These are phyloP conservation scores for Podabrus alpinus DNA, from an alignment of 2,888 invertebrate genomes.

Conservation along the genomic window DNA sequence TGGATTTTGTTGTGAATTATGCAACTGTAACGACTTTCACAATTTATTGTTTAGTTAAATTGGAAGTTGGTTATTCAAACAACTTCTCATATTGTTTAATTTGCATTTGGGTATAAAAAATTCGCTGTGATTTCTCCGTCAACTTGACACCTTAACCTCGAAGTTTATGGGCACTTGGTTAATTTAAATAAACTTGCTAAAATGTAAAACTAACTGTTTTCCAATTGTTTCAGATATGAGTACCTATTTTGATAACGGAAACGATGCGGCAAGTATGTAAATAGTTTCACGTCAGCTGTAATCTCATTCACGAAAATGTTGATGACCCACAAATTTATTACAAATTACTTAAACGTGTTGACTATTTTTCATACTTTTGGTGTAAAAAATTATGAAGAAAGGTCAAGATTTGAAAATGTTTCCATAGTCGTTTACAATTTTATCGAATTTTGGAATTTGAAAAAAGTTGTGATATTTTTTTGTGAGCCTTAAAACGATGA, in stretches of 20 bases:
- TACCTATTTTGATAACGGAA: slow-evolving; percentile 32
- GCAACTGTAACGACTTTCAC: background rate
- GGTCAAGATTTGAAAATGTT: background rate
- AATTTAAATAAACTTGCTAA: slow-evolving; percentile 14
- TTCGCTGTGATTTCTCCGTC: slow-evolving; percentile 13
- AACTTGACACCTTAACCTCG: slow-evolving; percentile 25
- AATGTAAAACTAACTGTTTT: slow-evolving; percentile 24
- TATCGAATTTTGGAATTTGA: background rate
- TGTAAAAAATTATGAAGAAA: background rate
- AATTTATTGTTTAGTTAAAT: background rate
- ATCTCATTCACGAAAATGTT: slow-evolving; percentile 17
- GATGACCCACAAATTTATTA: slow-evolving; percentile 9
- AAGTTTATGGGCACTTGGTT: slow-evolving; percentile 10
- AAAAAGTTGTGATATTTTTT: background rate
- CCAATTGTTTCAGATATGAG: slow-evolving; percentile 25
- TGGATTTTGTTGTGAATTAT: background rate
- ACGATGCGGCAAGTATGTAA: slow-evolving; percentile 23
- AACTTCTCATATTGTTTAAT: background rate
- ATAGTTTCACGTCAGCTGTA: slow-evolving; percentile 29
- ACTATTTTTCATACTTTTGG: background rate
- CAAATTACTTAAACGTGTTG: slow-evolving; percentile 7
- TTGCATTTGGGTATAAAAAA: background rate
- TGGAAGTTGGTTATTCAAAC: background rate
- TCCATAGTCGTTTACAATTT: background rate
- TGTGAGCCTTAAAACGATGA: background rate